Conservation (phyloP, 2,888 invertebrate species). For the Sepioteuthis lessoniana region DNA sequence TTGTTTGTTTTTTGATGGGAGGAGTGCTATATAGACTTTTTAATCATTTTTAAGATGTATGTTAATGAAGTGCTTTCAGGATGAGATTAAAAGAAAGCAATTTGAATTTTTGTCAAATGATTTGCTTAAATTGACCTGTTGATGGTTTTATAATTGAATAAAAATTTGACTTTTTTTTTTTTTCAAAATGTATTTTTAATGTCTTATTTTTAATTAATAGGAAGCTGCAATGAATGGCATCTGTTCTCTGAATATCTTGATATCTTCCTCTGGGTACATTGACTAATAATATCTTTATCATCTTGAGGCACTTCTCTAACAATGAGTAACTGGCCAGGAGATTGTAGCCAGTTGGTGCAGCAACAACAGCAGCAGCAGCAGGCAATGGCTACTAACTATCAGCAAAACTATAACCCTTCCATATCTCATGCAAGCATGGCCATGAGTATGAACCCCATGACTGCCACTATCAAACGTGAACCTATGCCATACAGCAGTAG, state of each 20-base stretch:
- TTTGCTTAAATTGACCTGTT: too few species aligned
- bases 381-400: slow-evolving; percentile 40
- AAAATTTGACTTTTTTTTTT: neutral
- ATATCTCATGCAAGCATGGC: slow-evolving; percentile 24
- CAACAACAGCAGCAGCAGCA: slow-evolving; percentile 40
- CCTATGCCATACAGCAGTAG: slow-evolving; percentile 44
- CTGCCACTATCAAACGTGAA: slow-evolving; percentile 38
- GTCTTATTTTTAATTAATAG: neutral
- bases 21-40: too few species aligned
- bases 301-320: neutral
- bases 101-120: too few species aligned
- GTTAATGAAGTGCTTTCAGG: too few species aligned
- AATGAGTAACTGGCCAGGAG: slow-evolving; percentile 36
- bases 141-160: too few species aligned
- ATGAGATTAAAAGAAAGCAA: too few species aligned
- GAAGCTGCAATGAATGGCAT: neutral
- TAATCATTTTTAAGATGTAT: too few species aligned
- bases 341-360: slow-evolving; percentile 34
- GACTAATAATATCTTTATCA: neutral
- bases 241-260: neutral
- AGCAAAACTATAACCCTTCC: slow-evolving; percentile 35
- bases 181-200: neutral
- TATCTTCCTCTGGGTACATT: neutral
- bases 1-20: too few species aligned
- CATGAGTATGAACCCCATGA: slow-evolving; percentile 35